Evolutionary conservation across 2,888 invertebrate species (phyloP).

Genomic region (Altica lythri): DNA sequence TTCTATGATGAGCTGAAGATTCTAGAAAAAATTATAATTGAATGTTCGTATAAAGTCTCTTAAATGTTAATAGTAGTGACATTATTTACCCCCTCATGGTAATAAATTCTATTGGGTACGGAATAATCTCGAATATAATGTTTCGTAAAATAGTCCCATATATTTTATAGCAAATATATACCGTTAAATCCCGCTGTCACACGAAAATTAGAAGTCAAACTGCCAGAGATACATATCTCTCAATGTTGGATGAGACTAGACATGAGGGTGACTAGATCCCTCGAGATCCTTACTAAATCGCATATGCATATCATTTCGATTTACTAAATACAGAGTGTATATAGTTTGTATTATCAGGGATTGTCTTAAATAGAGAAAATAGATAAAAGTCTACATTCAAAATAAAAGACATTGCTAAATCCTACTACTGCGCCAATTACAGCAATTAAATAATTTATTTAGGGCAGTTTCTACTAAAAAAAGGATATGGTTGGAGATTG

Average conservation of each 20-base stretch:
- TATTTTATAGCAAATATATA: constrained; percentile 3
- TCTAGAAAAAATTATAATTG: background rate
- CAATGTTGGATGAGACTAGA: constrained; percentile 10
- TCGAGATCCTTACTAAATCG: constrained; percentile 28
- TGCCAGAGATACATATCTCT: constrained; percentile 22
- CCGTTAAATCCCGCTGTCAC: constrained; percentile 13
- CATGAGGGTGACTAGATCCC: constrained; percentile 30
- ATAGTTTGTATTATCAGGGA: too few species aligned
- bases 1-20: background rate
- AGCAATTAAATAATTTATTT: too few species aligned
- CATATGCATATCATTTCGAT: constrained; percentile 48
- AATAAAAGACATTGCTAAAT: too few species aligned
- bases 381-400: too few species aligned
- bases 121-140: background rate
- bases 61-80: too few species aligned
- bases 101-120: too few species aligned
- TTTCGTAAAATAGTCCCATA: background rate
- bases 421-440: too few species aligned
- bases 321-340: constrained; percentile 40
- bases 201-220: constrained; percentile 17
- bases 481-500: too few species aligned
- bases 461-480: too few species aligned
- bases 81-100: too few species aligned
- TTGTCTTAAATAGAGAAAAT: too few species aligned
- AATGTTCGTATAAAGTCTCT: too few species aligned